Base-by-base conservation (phyloP, 2,797 vertebrate genomes). In the Labroides dimidiatus region DNA sequence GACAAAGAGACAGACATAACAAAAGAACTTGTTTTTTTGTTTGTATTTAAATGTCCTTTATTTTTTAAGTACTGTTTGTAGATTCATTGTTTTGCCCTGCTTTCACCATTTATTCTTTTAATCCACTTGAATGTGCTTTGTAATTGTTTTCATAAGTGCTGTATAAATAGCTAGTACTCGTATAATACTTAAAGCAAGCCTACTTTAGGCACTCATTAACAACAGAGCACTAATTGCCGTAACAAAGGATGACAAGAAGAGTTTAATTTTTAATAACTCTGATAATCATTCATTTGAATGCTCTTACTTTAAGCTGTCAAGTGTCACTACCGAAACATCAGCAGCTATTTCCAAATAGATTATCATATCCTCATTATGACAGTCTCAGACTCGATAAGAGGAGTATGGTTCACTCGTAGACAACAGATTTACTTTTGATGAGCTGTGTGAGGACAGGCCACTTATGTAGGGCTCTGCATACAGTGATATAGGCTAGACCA, bases 191-290 rank as follows among this genome's bases (percentile, higher is more conserved):
- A 51, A 33, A 80, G 37, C 41, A 55, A 24, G n/a, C 51, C 49
- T 69, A 17, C 24, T 54, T 62, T 61, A 53, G 27, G 24, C 50
- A 36, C 16, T 57, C 45, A 52, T 69, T 70, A 53, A 30, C 56
- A 74, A 57, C 51, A 66, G 45, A 62, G 24, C 49, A 44, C 41
- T 19, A 23, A 47, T 52, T 23, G 19, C 43, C 11, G 43, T 37
- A 52, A 65, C 55, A 39, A 65, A 57, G 50, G 1, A 58, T 50
- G 10, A 39, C 4, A 37, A 4, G 14, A 27, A 39, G 20, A 51
- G 43, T 70, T 69, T 60, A 21, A 48, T 36, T 42, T 33, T 36
- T 19, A 54, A 63, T 19, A 61, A 41, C 11, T 50, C 19, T 62
- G 42, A 41, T 59, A 45, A 59, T 13, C 19, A 47, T 8, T 44